Evolutionary conservation across 2,888 invertebrate species (phyloP), one percentile per base, ranked within the genome.

Genomic region (Tortricodes alternella): DNA sequence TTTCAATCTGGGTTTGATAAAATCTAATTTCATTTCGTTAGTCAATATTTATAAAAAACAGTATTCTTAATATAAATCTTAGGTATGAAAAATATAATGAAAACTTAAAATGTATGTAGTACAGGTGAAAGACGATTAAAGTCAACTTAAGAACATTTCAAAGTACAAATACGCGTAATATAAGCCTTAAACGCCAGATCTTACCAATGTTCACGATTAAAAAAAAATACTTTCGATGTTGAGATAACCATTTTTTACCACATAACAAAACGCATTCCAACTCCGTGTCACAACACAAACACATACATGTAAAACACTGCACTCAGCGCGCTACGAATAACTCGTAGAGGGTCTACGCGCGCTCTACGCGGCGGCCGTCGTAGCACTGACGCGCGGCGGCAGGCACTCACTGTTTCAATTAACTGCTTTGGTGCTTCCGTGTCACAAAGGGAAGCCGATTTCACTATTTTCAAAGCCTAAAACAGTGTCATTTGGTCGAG

Each of bases 361-460:
- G 74, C 70, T 70, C 86, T 82, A 86, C 87, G 82, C 88, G 86
- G 70, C 83, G 85, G 71, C 73, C 78, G 71, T 70, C 85, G 88
- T 85, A 87, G 87, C 82, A 89, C 89, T 90, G 88, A 73, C 85
- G 83, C 76, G 67, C 68, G 66, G 65, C 71, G 71, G 70, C 66
- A 71, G 67, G 68, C 70, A 71, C 72, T 69, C 77, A 72, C 73
- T 75, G 75, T 85, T 85, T 83, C 86, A 87, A 88, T 89, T 85
- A 88, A 84, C 83, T 84, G 84, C 80, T 83, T 84, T 88, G 86
- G 83, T 84, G 84, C 82, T 66, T 78, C 73, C 70, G 68, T 76
- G 74, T 76, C 74, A 80, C 70, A 72, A 71, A 66, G 63, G 67
- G 65, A 67, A 70, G 58, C 61, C 69, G 71, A 71, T 77, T 82